Percentiles rank a stretch among this genome's conserved stretches.
phyloP scores from a whole-genome alignment of 2,113 vertebrate species.

The Piaya cayana region DNA sequence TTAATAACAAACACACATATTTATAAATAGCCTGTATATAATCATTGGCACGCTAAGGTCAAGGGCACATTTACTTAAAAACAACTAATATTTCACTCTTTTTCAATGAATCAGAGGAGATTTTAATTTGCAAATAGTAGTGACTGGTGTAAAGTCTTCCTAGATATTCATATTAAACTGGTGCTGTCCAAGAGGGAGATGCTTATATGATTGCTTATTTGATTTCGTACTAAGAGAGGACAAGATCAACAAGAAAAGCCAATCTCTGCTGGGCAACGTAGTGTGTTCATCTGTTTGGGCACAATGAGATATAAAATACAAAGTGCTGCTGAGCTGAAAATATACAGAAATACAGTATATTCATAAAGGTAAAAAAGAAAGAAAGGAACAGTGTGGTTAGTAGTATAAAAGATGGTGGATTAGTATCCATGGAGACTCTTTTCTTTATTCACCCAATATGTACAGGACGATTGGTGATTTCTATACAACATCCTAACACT shows the following conservation, averaged over 20 bases:
- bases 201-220: not conserved
- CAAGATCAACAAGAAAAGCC: not conserved
- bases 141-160: not conserved
- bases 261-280: not conserved
- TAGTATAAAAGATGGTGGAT: constrained; percentile 29
- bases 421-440: constrained; percentile 38
- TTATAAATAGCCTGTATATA: not conserved
- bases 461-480: not conserved
- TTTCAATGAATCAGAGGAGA: not conserved
- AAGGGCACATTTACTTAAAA: not conserved
- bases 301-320: not conserved
- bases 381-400: not conserved
- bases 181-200: not conserved
- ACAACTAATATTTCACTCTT: not conserved
- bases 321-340: not conserved
- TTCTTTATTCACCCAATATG: not conserved
- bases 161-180: not conserved
- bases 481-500: not conserved
- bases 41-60: not conserved
- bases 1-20: constrained; percentile 7
- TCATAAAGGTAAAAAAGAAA: constrained; percentile 2
- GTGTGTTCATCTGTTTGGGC: not conserved
- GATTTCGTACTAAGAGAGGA: not conserved
- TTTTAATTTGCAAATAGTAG: not conserved
- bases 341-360: not conserved